Conservation (phyloP, 2,888 invertebrate genomes). For the Meandrusa payeni region DNA sequence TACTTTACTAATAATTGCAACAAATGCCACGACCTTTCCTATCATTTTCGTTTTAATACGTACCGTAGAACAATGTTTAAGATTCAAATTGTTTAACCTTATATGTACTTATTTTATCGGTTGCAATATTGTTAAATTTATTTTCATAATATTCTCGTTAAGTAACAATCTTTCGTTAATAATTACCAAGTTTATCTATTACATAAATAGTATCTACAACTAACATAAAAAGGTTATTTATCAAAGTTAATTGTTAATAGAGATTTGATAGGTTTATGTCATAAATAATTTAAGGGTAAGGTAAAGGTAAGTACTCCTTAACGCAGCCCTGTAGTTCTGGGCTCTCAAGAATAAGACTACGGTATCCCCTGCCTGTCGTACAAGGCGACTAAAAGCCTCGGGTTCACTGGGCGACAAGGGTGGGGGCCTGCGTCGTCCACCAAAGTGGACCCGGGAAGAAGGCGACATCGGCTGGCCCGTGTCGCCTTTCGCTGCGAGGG, state of each 20-base stretch:
- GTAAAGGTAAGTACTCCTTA: too few relatives aligned
- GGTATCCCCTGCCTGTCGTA: too few relatives aligned
- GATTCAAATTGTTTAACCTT: constrained; percentile 15
- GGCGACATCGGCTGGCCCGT: too few relatives aligned
- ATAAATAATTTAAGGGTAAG: too few relatives aligned
- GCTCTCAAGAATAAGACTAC: too few relatives aligned
- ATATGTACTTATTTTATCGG: constrained; percentile 30
- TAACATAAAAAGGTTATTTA: neutral
- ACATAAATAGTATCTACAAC: neutral
- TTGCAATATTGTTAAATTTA: constrained; percentile 17
- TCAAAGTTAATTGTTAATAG: constrained; percentile 7
- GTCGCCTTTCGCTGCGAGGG: too few relatives aligned
- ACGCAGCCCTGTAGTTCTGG: too few relatives aligned
- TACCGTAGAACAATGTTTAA: constrained; percentile 4
- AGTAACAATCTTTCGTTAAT: constrained; percentile 4
- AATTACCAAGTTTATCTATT: constrained; percentile 2
- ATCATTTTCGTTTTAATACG: constrained; percentile 9
- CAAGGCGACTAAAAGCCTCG: too few relatives aligned
- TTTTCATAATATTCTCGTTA: constrained; percentile 15
- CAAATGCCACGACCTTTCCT: constrained; percentile 3
- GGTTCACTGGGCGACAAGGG: too few relatives aligned
- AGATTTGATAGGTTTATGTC: too few relatives aligned
- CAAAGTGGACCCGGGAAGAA: too few relatives aligned
- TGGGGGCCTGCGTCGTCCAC: too few relatives aligned
- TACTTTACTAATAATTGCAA: constrained; percentile 23